These are phyloP conservation scores for Heliconius hermathena DNA, from an alignment of 1,140 invertebrate genomes.

Conservation along the genomic window DNA sequence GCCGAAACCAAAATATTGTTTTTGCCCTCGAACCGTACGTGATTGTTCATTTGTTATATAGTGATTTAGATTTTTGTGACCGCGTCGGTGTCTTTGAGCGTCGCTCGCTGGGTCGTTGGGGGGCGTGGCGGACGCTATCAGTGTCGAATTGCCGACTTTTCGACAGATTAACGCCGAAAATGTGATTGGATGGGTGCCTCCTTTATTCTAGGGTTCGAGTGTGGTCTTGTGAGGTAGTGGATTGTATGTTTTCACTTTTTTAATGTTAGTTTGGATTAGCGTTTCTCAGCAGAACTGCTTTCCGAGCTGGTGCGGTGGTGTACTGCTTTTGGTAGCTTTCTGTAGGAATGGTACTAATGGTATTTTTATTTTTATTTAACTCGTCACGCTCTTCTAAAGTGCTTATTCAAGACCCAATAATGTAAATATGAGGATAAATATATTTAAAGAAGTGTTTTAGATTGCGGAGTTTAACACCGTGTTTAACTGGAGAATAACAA, in stretches of 20 bases:
- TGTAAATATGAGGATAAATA: no score
- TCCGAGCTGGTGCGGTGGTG: no score
- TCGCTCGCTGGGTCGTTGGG: background rate
- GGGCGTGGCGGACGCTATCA: background rate
- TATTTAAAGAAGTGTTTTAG: no score
- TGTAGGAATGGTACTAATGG: no score
- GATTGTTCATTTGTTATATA: background rate
- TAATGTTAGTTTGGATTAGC: background rate
- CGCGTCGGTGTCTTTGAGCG: background rate
- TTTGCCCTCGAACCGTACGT: background rate
- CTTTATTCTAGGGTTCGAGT: background rate
- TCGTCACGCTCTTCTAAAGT: no score
- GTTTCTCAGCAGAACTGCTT: background rate
- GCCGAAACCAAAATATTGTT: constrained; percentile 15
- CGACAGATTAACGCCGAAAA: constrained; percentile 5
- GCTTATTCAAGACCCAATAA: no score
- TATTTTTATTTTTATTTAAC: no score
- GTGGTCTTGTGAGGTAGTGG: background rate
- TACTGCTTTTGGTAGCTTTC: no score
- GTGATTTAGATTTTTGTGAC: background rate
- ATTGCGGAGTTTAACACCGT: no score
- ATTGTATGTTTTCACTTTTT: background rate
- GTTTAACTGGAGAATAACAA: no score
- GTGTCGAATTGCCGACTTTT: background rate
- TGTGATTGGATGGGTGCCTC: background rate